phyloP scores from a whole-genome alignment of 2,797 vertebrate species.

The Acropternis orthonyx region DNA sequence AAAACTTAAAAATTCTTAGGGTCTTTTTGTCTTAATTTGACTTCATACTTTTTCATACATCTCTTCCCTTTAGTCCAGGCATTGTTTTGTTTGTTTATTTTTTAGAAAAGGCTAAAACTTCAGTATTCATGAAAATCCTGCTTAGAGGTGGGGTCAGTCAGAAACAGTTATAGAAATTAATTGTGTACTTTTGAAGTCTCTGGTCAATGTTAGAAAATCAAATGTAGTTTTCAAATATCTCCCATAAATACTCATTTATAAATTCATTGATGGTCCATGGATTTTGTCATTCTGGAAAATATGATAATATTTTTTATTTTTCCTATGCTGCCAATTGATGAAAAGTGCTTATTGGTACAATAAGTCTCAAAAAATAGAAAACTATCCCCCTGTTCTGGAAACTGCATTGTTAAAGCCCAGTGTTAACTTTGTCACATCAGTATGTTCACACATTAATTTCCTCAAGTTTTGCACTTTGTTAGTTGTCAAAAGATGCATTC shows the following conservation, averaged over 20 bases:
- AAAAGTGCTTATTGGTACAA: background rate
- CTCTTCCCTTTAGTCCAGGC: background rate
- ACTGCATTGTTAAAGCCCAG: background rate
- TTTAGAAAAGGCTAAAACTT: background rate
- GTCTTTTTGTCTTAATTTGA: background rate
- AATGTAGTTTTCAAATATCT: background rate
- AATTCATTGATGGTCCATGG: background rate
- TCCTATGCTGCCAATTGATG: background rate
- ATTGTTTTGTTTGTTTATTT: background rate
- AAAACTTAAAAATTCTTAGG: background rate
- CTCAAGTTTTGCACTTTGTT: background rate
- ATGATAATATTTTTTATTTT: background rate
- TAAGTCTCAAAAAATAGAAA: background rate
- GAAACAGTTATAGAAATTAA: background rate
- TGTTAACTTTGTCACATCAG: background rate
- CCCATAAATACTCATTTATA: background rate
- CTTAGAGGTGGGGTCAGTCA: background rate
- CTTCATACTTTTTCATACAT: background rate
- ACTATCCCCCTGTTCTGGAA: background rate
- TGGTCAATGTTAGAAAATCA: background rate
- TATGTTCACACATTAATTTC: background rate
- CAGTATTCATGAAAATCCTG: background rate
- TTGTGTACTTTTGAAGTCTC: background rate
- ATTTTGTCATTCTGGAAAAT: background rate
- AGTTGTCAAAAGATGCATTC: background rate